Evolutionary conservation across 2,888 invertebrate genomes (phyloP), one percentile per base, ranked within the genome.

Genomic region (Aquatica leii): DNA sequence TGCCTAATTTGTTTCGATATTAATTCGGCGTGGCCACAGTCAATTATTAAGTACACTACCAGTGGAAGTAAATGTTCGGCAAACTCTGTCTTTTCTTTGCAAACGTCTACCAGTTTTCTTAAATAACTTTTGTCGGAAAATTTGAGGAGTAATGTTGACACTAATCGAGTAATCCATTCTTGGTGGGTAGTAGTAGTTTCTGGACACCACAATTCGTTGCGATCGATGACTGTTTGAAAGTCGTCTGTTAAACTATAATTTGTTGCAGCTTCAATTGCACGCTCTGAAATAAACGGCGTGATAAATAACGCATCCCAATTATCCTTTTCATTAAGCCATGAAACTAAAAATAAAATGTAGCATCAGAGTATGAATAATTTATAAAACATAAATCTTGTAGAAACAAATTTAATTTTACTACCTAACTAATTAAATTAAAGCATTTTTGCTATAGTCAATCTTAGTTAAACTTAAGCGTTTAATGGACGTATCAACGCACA

Each of bases 51-150:
- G 46, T 88, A 87, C 11, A 92, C 77, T 2, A 93, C 74, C n/a
- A 88, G 81, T 0, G 93, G 91, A 50, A 93, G 80, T 14, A 92
- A 81, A 69, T 85, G 81, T 75, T 88, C 87, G 74, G 90, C 88
- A 71, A 93, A 86, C 46, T 83, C 81, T 0, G 84, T 80, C 84
- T 89, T 89, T 1, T 85, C 74, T 54, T 77, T 73, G 74, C 91
- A 92, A 52, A 92, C 82, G 12, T 86, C 83, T 11, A 84, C 79
- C 14, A 93, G 79, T 41, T 82, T 78, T 8, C 79, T 76, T 8
- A 89, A 79, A 63, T 83, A 84, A 65, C 84, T 85, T 68, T 84
- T 83, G 4, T 80, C 71, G 69, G 77, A 75, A 51, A 88, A 82
- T 61, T 84, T 82, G 18, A 82, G 79, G 21, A 88, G 77, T 15